Evolutionary conservation across 2,797 vertebrate species (phyloP).

Genomic region (Gallinago nigripennis): DNA sequence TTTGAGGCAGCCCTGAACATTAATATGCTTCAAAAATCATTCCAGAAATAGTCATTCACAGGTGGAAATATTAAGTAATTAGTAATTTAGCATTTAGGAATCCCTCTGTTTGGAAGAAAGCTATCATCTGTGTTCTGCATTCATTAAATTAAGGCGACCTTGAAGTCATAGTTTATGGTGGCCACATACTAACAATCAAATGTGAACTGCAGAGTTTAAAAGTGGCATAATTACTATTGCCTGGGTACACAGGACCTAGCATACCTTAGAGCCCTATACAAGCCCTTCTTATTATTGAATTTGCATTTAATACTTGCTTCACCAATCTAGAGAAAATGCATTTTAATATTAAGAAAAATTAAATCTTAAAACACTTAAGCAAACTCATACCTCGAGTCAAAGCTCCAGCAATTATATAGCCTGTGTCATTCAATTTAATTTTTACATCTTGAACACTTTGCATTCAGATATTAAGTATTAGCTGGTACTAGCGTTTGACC

Average conservation of each 20-base stretch:
- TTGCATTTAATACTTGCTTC: neutral
- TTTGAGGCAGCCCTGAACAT: neutral
- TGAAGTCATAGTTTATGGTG: neutral
- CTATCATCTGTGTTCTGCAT: neutral
- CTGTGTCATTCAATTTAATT: neutral
- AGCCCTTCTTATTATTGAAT: neutral
- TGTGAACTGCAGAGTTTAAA: neutral
- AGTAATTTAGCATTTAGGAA: neutral
- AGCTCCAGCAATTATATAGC: neutral
- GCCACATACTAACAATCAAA: neutral
- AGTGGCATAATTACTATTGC: neutral
- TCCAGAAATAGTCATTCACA: neutral
- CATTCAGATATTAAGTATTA: slow-evolving; percentile 31
- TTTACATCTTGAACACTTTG: neutral
- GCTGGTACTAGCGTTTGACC: slow-evolving; percentile 75
- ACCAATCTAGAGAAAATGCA: neutral
- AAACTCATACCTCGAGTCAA: neutral
- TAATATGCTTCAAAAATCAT: neutral
- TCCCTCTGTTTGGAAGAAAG: neutral
- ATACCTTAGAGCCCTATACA: neutral
- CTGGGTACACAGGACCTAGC: neutral
- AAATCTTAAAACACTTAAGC: neutral
- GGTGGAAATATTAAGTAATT: neutral
- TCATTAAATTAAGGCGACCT: neutral
- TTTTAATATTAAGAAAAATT: neutral